These are phyloP conservation scores for Thecophora atra DNA, from an alignment of 2,888 invertebrate species.

Conservation along the genomic window DNA sequence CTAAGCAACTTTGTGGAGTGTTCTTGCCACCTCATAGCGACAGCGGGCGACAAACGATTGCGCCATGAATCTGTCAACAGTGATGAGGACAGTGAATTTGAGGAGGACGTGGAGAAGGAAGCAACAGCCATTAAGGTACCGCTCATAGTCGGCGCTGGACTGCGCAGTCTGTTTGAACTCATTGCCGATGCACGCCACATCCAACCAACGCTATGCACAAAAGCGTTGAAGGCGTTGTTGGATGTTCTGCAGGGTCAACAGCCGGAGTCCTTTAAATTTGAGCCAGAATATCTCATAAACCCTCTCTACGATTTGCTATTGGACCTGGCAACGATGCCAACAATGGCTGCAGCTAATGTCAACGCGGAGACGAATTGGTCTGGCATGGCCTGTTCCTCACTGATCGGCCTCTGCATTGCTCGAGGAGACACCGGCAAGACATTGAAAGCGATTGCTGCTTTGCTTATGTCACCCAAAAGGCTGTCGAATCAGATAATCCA, in stretches of 20 bases:
- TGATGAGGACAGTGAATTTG: slow-evolving; percentile 67
- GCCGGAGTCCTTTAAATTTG: slow-evolving; percentile 64
- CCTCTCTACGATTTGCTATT: slow-evolving; percentile 85
- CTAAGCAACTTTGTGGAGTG: slow-evolving; percentile 61
- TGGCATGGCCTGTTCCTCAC: slow-evolving; percentile 89
- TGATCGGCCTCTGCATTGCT: slow-evolving; percentile 91
- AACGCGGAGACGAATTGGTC: slow-evolving; percentile 75
- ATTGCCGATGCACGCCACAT: slow-evolving; percentile 85
- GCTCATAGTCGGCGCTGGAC: slow-evolving; percentile 81
- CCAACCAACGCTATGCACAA: slow-evolving; percentile 87
- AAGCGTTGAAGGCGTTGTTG: slow-evolving; percentile 85
- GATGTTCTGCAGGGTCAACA: slow-evolving; percentile 81
- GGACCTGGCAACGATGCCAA: slow-evolving; percentile 80
- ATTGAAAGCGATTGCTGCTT: slow-evolving; percentile 84
- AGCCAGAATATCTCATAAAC: slow-evolving; percentile 72
- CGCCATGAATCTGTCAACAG: slow-evolving; percentile 60
- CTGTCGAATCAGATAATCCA: slow-evolving; percentile 83
- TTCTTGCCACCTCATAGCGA: slow-evolving; percentile 56
- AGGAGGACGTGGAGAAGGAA: slow-evolving; percentile 68
- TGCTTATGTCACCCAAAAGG: slow-evolving; percentile 84
- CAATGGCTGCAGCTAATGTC: slow-evolving; percentile 64
- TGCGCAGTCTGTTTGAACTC: slow-evolving; percentile 89
- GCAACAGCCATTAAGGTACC: slow-evolving; percentile 68
- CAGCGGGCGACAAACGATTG: slow-evolving; percentile 53
- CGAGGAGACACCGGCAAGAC: slow-evolving; percentile 92